Conservation (phyloP, 2,888 invertebrate genomes). For the Slavum lentiscoides region DNA sequence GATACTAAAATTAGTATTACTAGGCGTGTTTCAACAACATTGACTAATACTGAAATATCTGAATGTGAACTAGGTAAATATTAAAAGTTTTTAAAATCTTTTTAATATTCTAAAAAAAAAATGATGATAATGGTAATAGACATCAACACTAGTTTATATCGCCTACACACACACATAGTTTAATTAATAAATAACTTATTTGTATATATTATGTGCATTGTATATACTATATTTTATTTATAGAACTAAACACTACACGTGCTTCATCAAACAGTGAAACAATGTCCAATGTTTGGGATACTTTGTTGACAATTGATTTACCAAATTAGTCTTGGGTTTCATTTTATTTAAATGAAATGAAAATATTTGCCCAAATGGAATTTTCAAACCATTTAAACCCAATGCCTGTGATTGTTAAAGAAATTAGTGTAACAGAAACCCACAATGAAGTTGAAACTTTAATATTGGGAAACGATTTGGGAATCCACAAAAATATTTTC, state of each 20-base stretch:
- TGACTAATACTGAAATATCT: not conserved
- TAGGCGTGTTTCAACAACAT: not conserved
- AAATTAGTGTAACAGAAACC: not conserved
- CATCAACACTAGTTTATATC: no score
- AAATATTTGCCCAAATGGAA: slow-evolving; percentile 17
- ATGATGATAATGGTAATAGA: no score
- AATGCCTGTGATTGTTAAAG: not conserved
- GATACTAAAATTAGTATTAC: not conserved
- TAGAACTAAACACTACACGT: not conserved
- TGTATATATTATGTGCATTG: no score
- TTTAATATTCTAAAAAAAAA: no score
- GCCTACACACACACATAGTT: no score
- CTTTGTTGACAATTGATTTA: not conserved
- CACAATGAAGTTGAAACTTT: not conserved
- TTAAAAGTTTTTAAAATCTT: not conserved
- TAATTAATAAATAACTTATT: not conserved
- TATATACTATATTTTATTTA: slow-evolving; percentile 4
- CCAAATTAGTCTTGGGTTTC: not conserved
- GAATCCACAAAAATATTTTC: not conserved
- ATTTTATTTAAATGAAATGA: slow-evolving; percentile 6
- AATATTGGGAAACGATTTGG: not conserved
- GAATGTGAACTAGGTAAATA: not conserved
- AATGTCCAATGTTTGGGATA: not conserved
- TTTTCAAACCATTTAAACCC: slow-evolving; percentile 4
- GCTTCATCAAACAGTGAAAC: not conserved